Evolutionary conservation across 1,140 invertebrate species (phyloP), one percentile per base, ranked within the genome.

Genomic region (Drosophila nebulosa): DNA sequence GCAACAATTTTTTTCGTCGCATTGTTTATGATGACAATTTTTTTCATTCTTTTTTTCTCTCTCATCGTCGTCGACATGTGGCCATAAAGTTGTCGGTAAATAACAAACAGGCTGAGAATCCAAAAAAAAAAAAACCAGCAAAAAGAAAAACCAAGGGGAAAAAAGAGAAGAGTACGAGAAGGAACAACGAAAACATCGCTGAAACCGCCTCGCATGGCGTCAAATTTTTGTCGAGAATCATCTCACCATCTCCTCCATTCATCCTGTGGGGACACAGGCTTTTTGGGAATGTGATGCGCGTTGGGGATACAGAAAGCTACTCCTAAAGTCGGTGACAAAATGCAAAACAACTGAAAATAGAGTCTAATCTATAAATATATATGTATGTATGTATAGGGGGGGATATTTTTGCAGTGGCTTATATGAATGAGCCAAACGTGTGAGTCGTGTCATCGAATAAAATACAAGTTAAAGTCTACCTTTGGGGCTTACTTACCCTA

Each of bases 21-120:
- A 71, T 86, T 84, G 80, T 84, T 84, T 84, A 84, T 84, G 81
- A 86, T 84, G 81, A 84, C 77, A 84, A 84, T 85, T 79, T 75
- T 55, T 58, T 32, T 36, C 27, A 5, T 70, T 36, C 32, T 10
- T 22, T 36, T 10, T 64, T 71, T 36, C 21, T 16, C 9, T 36
- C 12, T 64, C 42, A 12, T 70, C 73, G 55, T 63, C 69, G 78
- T 66, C 80, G 81, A 80, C 80, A 84, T 84, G 81, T 84, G 80
- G 80, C 81, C 77, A 74, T 84, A 84, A 84, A 85, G 80, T 84
- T 84, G 80, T 84, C 80, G 80, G 80, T 84, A 84, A 84, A 84
- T 84, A 84, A 85, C 76, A 85, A 85, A 85, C 80, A 85, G 77
- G 80, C 79, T 71, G 46, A 18, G 30, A 18, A 24, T 42, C 50